Evolutionary conservation across 2,797 vertebrate genomes (phyloP).

Genomic region (Chrosomus eos): DNA sequence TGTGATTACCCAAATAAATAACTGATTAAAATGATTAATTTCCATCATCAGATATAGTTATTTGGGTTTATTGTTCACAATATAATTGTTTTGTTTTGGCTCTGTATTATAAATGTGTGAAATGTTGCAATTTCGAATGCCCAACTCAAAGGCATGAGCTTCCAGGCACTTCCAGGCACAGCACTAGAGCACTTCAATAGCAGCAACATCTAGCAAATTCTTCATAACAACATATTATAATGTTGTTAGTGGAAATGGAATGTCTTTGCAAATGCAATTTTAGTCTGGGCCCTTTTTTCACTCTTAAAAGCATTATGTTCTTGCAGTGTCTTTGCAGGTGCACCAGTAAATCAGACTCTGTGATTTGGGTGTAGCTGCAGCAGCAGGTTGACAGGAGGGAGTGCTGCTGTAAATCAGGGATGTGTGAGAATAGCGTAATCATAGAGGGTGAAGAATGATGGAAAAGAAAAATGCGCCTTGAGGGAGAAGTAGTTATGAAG

Average conservation of each 20-base stretch:
- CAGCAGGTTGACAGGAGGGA: slow-evolving; percentile 28
- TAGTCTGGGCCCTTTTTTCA: background rate
- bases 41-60: background rate
- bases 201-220: background rate
- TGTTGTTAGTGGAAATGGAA: background rate
- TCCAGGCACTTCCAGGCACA: background rate
- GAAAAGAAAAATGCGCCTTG: background rate
- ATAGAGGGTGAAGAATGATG: background rate
- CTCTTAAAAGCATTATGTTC: slow-evolving; percentile 8
- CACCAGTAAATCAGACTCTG: slow-evolving; percentile 35
- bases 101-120: background rate
- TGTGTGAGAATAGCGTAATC: slow-evolving; percentile 18
- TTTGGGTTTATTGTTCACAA: background rate
- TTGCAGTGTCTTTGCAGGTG: slow-evolving; percentile 16
- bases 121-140: background rate
- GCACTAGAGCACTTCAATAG: background rate
- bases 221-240: background rate
- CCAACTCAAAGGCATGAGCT: background rate
- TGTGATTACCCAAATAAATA: background rate
- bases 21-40: background rate
- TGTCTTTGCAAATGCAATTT: slow-evolving; percentile 19
- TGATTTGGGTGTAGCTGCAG: slow-evolving; percentile 36
- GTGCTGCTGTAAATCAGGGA: slow-evolving; percentile 36
- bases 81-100: background rate
- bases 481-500: slow-evolving; percentile 34